phyloP scores from a whole-genome alignment of 2,797 vertebrate species.

The Pelobates cultripes region DNA sequence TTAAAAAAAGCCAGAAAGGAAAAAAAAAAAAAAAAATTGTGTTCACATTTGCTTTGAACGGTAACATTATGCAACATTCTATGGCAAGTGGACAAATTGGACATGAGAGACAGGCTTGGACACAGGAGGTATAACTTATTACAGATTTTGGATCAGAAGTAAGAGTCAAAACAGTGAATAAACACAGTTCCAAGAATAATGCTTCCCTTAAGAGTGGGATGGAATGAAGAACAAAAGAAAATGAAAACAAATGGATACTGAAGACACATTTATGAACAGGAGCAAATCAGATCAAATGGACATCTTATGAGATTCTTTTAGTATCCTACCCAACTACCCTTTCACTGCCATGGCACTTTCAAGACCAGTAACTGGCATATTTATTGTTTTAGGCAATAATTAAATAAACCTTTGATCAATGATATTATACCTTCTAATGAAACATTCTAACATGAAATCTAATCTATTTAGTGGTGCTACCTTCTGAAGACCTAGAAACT shows the following conservation, averaged over 20 bases:
- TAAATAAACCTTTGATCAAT: no score
- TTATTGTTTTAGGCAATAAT: no score
- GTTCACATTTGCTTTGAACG: no score
- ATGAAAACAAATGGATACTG: not conserved
- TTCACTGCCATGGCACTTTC: no score
- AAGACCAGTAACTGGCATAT: no score
- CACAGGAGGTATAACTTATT: not conserved
- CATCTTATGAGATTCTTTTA: not conserved
- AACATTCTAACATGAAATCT: no score
- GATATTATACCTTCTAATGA: no score
- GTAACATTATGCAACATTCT: not conserved
- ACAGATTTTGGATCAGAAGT: not conserved
- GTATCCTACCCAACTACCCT: no score
- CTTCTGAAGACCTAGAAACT: no score
- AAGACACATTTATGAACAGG: not conserved
- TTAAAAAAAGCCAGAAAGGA: no score
- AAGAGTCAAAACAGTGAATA: constrained; percentile 2
- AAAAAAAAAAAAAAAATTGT: no score
- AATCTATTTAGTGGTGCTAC: no score
- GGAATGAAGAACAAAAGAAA: not conserved
- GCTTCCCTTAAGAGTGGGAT: not conserved
- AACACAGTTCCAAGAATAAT: constrained; percentile 5
- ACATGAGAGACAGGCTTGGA: not conserved
- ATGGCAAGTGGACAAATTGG: constrained; percentile 2
- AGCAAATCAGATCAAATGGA: not conserved